These are phyloP conservation scores for Tuberolachnus salignus DNA, from an alignment of 2,888 invertebrate genomes.

Conservation along the genomic window DNA sequence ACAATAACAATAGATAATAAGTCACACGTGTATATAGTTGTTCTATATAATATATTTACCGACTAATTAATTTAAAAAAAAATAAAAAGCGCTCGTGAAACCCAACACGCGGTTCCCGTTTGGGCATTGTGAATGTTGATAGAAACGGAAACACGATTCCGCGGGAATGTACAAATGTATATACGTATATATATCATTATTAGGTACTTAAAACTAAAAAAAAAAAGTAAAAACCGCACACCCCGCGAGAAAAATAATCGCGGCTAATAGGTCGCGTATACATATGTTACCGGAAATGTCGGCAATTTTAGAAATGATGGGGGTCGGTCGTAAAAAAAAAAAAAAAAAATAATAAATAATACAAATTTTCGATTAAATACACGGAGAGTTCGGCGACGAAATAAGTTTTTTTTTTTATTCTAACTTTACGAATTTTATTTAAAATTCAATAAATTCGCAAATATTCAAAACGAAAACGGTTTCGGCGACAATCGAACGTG, in stretches of 20 bases:
- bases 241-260: conserved; percentile 5
- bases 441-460: too few relatives aligned
- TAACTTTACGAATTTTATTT: too few relatives aligned
- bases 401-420: too few relatives aligned
- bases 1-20: conserved; percentile 11
- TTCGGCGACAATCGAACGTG: too few relatives aligned
- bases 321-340: too few relatives aligned
- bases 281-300: too few relatives aligned
- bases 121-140: neutral
- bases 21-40: neutral
- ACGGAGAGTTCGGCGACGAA: too few relatives aligned
- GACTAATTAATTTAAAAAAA: conserved; percentile 25
- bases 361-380: too few relatives aligned
- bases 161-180: neutral
- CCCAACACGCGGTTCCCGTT: neutral
- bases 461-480: too few relatives aligned
- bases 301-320: too few relatives aligned
- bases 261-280: neutral
- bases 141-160: conserved; percentile 31
- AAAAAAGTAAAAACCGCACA: neutral
- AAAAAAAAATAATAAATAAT: too few relatives aligned
- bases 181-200: too few relatives aligned
- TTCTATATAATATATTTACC: conserved; percentile 8
- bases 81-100: neutral
- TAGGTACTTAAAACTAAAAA: neutral